Evolutionary conservation across 2,113 vertebrate genomes (phyloP), one percentile per base, ranked within the genome.

Genomic region (Scytalopus superciliaris): DNA sequence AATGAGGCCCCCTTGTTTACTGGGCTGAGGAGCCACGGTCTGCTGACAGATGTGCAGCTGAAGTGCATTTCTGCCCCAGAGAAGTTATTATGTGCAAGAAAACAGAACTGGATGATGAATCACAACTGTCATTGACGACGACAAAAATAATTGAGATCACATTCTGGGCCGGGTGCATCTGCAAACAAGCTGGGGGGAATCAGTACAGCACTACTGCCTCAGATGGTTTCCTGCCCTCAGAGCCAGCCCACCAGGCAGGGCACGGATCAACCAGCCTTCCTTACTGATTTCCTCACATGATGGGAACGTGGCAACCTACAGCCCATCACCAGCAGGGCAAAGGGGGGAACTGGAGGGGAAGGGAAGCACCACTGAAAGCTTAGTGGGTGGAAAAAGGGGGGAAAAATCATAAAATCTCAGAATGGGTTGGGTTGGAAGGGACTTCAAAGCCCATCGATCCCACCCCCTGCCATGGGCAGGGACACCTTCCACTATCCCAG

Each of bases 21-120:
- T 35, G 39, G 74, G 66, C 7, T 44, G 37, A 74, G 63, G 33
- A 64, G 21, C 75, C 12, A 3, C 1, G 68, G 24, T 44, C 19
- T 86, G 87, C 80, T 80, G 94, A 86, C 89, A 91, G 84, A 95
- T 84, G 89, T 94, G 86, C 91, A 81, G 93, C 91, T 84, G 63
- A 74, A 81, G 52, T 1, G 6, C 30, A 56, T 84, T 82, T 28
- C 89, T 95, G 91, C 81, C 57, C 62, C 63, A 9, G 4, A 64
- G 57, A 56, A 76, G 80, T 79, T 85, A 13, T 49, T 25, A 37
- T 31, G 90, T 57, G 81, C 76, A 83, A 17, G 93, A 24, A 86
- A 94, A 88, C 68, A 83, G 35, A 76, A 3, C 64, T 13, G 27
- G 81, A 62, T 67, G 93, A 94, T 93, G 92, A 39, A 93, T 96